Base-by-base conservation (phyloP, 2,888 invertebrate genomes). In the Scaptomyza caliginosa region DNA sequence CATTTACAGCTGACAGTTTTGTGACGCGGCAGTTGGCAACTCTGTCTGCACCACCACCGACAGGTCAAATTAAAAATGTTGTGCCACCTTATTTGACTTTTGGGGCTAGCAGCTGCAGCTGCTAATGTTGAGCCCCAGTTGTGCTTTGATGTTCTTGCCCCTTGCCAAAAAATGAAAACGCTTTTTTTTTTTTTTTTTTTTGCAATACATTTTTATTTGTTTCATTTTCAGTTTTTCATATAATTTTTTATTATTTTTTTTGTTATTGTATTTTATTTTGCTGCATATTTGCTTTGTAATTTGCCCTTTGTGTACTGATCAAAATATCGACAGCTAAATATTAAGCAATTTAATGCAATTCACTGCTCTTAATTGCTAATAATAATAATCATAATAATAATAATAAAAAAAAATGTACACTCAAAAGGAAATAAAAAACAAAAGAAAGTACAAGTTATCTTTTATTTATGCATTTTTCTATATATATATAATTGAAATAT, bases 1-100 rank as follows among this genome's bases (percentile, higher is more conserved):
- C 80, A 86, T 73, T 80, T 60, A 60, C 80, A 79, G 84, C 70
- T 86, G 85, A 80, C 85, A 80, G 81, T 59, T 74, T 40, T 50
- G 52, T 52, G 65, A 55, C 52, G 48, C 46, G 64, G 34, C 59
- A 50, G 58, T 59, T 67, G 74, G 51, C 63, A 56, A 36, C 32
- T 36, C 24, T 17, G 16, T 32, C 10, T 30, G 28, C 21, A 19
- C 16, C 49, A 30, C 40, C 46, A 10, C n/a, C 8, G 8, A 23
- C 40, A 28, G 45, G 42, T 54, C 57, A 72, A 60, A 83, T 84
- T 69, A 77, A 66, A 84, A 80, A 73, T 84, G 74, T 69, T 77
- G 43, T 49, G 67, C 67, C 32, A 57, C 70, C 69, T 74, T 85
- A 68, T 79, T 85, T 79, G 78, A 72, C 75, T 75, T 79, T 65